Evolutionary conservation across 2,113 vertebrate species (phyloP).

Genomic region (Taurulus bubalis): DNA sequence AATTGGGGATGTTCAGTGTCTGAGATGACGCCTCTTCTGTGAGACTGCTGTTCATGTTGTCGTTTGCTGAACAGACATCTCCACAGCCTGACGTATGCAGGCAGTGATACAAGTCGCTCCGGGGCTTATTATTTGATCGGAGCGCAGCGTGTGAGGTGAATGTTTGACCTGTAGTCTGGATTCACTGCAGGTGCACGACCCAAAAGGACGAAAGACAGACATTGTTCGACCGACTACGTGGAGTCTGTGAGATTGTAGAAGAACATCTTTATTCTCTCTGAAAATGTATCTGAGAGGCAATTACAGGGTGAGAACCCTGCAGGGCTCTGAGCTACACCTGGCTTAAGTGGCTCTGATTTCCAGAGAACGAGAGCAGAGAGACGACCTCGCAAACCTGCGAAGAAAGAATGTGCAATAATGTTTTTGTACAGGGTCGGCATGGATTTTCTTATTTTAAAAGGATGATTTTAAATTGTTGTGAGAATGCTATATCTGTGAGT

Average conservation of each 20-base stretch:
- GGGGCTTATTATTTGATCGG: constrained; percentile 11
- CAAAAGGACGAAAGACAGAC: not conserved
- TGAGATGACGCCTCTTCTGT: not conserved
- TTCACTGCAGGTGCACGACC: constrained; percentile 1
- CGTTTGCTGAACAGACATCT: constrained; percentile 16
- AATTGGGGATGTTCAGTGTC: not conserved
- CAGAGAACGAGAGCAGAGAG: not conserved
- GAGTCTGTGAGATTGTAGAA: not conserved
- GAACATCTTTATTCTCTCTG: constrained; percentile 7
- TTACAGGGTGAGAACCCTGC: constrained; percentile 29
- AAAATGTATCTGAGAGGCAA: constrained; percentile 26
- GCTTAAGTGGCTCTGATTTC: not conserved
- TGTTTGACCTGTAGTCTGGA: constrained; percentile 25
- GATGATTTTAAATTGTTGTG: constrained; percentile 1
- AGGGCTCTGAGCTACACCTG: not conserved
- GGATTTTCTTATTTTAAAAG: not conserved
- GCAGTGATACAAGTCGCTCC: not conserved
- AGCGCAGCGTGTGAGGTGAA: not conserved
- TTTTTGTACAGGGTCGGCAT: constrained; percentile 9
- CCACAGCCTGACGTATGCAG: constrained; percentile 10
- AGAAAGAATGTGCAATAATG: not conserved
- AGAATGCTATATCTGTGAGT: constrained; percentile 1
- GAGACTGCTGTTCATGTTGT: constrained; percentile 11
- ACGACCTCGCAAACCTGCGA: not conserved
- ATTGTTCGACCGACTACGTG: not conserved